Base-by-base conservation (phyloP, 92 coral and sea anemone genomes). In the Epizoanthus scotinus region DNA sequence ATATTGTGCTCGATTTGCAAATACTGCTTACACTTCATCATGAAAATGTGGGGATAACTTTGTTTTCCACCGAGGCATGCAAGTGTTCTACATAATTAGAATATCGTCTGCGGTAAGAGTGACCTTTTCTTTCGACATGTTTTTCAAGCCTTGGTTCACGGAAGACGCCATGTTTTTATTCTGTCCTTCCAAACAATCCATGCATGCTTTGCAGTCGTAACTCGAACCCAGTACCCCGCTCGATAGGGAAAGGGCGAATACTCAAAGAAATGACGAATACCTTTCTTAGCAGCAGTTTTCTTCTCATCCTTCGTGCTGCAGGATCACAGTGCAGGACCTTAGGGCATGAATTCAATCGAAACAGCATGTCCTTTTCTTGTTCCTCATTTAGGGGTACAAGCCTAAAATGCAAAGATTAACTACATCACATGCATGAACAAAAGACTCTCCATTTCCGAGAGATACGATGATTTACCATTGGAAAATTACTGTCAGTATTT, bases 211-310 rank as follows among this genome's bases (percentile, higher is more conserved):
- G n/a, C n/a, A n/a, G n/a, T n/a, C n/a, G n/a, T n/a, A n/a, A n/a
- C n/a, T n/a, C n/a, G n/a, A n/a, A n/a, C n/a, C n/a, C n/a, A n/a
- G n/a, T n/a, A n/a, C n/a, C n/a, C n/a, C n/a, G n/a, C n/a, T n/a
- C n/a, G n/a, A n/a, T n/a, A n/a, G n/a, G n/a, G n/a, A n/a, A n/a
- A n/a, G n/a, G n/a, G n/a, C n/a, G n/a, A n/a, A n/a, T n/a, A 40
- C 60, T 21, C 18, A 20, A 17, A 9, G 26, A 60, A 8, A 5
- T 68, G 2, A 10, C 40, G 2, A 19, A 8, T 56, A 89, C 96
- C 97, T 92, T 86, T 80, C 94, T 89, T 36, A 95, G 78, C 25
- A 91, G 80, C 8, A 95, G 86, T 60, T 95, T 95, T 57, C 98
- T 82, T 55, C 94, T 87, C 67, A 95, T 84, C 27, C 99, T 79